phyloP scores from a whole-genome alignment of 2,888 invertebrate species.

The Eustalomyia histrio region DNA sequence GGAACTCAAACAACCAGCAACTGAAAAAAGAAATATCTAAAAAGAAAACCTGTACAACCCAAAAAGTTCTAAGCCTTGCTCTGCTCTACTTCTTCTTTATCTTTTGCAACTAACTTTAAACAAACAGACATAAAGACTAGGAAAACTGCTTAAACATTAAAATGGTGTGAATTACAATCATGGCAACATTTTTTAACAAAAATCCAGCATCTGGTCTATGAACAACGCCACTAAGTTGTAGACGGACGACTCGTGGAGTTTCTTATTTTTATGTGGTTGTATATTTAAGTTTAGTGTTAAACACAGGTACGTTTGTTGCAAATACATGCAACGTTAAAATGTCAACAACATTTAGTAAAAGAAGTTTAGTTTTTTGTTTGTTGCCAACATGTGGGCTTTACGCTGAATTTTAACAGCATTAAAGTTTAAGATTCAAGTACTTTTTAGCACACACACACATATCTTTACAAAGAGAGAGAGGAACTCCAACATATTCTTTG shows the following conservation, averaged over 20 bases:
- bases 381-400: slow-evolving; percentile 57
- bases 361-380: slow-evolving; percentile 7
- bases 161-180: slow-evolving; percentile 67
- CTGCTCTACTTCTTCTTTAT: neutral
- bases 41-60: too few species aligned
- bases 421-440: slow-evolving; percentile 3
- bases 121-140: slow-evolving; percentile 6
- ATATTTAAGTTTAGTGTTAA: slow-evolving; percentile 51
- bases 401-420: slow-evolving; percentile 51
- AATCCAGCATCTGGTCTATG: slow-evolving; percentile 57
- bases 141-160: slow-evolving; percentile 29
- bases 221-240: neutral
- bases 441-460: too few species aligned
- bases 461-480: slow-evolving; percentile 5
- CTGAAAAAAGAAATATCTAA: neutral
- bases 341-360: slow-evolving; percentile 55
- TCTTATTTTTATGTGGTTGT: slow-evolving; percentile 6
- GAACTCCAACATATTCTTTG: slow-evolving; percentile 55
- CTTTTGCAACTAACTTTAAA: neutral
- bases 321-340: slow-evolving; percentile 63
- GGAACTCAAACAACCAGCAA: slow-evolving; percentile 15
- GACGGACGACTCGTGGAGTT: neutral
- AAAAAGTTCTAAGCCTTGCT: neutral
- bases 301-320: slow-evolving; percentile 57
- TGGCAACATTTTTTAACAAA: slow-evolving; percentile 49